Conservation (phyloP, 1,140 invertebrate species). For the Caenorhabditis tropicalis region DNA sequence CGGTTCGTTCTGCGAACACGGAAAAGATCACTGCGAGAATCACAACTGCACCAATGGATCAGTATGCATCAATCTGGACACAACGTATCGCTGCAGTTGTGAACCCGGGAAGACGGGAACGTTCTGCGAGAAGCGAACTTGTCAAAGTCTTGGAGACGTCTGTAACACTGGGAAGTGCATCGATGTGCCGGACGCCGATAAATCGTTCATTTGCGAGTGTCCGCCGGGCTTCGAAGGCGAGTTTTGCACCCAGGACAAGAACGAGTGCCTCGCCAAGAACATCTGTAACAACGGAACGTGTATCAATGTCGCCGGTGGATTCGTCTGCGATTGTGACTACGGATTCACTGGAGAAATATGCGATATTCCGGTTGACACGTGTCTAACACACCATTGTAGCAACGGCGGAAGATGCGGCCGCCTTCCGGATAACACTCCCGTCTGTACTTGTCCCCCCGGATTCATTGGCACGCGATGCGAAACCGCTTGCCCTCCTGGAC, state of each 20-base stretch:
- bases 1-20: conserved; percentile 73
- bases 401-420: not conserved
- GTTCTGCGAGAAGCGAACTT: conserved; percentile 60
- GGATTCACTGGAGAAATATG: conserved; percentile 21
- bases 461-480: not conserved
- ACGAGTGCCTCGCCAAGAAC: conserved; percentile 81
- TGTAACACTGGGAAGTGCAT: conserved; percentile 50
- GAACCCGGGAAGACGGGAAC: conserved; percentile 81
- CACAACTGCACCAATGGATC: conserved; percentile 78
- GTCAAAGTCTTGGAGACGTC: conserved; percentile 71
- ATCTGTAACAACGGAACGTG: conserved; percentile 86
- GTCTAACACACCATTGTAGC: not conserved
- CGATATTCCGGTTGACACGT: not conserved
- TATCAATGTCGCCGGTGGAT: conserved; percentile 82
- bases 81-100: conserved; percentile 94
- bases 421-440: not conserved
- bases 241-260: conserved; percentile 86
- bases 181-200: not conserved
- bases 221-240: conserved; percentile 84
- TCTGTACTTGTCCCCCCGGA: not conserved
- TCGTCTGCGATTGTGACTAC: conserved; percentile 55
- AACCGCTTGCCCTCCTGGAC: not conserved
- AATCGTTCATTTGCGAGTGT: conserved; percentile 73
- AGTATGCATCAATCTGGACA: conserved; percentile 89
- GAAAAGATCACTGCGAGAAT: conserved; percentile 58